A percentile compares a stretch with the other conserved stretches of the same genome.
phyloP scores from a whole-genome alignment of 1,140 invertebrate genomes.

The Aphelinus certus region DNA sequence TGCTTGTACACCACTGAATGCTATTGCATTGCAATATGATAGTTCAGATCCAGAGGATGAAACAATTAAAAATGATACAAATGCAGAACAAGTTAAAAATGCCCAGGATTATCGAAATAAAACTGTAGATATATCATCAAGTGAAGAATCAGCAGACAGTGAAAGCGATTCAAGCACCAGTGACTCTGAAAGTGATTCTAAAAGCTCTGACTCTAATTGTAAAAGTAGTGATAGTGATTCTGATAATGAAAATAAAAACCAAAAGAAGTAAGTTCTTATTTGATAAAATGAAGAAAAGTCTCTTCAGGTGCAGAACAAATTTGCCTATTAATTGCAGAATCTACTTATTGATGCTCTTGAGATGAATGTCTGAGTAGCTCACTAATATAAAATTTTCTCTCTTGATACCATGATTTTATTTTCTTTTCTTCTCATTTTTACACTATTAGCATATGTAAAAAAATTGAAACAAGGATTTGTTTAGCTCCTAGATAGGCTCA shows the following conservation, averaged over 20 bases:
- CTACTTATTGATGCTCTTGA: too few species aligned
- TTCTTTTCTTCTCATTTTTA: constrained; percentile 13
- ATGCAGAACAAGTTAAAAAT: not conserved
- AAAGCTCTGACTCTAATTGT: not conserved
- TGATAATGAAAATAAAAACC: constrained; percentile 7
- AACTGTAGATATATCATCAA: constrained; percentile 7
- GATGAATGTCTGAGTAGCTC: too few species aligned
- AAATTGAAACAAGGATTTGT: not conserved
- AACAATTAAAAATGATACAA: constrained; percentile 22
- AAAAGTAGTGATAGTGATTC: not conserved
- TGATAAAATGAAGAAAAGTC: too few species aligned
- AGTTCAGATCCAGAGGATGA: constrained; percentile 43
- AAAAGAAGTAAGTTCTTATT: constrained; percentile 27
- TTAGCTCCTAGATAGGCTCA: constrained; percentile 1
- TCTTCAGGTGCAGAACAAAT: too few species aligned
- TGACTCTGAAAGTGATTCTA: constrained; percentile 33
- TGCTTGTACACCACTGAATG: constrained; percentile 19
- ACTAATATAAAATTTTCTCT: too few species aligned
- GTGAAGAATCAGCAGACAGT: constrained; percentile 33
- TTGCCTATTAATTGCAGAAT: too few species aligned
- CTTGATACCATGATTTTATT: too few species aligned
- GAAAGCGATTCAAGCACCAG: constrained; percentile 36
- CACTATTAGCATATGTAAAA: not conserved
- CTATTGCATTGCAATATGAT: constrained; percentile 41
- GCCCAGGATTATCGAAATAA: constrained; percentile 20